Conservation (phyloP, 2,113 vertebrate genomes). For the Grus americana region DNA sequence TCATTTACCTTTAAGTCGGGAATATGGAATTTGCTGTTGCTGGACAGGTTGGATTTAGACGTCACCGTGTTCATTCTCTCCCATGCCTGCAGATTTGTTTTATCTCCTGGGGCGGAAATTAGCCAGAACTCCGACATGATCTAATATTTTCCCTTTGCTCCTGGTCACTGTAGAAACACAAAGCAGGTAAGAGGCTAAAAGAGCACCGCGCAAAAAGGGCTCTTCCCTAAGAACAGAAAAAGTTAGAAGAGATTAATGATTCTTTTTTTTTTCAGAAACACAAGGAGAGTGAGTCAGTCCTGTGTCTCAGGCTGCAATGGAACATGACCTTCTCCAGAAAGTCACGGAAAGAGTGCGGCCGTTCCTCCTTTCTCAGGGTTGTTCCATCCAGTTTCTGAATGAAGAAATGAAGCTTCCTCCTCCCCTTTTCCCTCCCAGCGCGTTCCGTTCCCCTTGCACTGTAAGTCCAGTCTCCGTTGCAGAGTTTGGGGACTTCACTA, state of each 20-base stretch:
- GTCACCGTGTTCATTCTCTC: slow-evolving; percentile 87
- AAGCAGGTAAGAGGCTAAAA: not conserved
- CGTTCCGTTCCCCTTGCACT: not conserved
- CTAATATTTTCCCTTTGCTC: not conserved
- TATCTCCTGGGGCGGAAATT: slow-evolving; percentile 92
- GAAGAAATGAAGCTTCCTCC: not conserved
- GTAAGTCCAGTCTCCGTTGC: not conserved
- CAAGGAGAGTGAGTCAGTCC: slow-evolving; percentile 6
- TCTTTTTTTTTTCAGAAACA: not conserved
- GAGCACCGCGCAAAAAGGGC: not conserved
- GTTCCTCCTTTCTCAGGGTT: not conserved
- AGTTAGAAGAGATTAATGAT: not conserved
- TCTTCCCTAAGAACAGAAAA: not conserved
- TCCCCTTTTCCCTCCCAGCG: not conserved
- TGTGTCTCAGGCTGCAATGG: not conserved
- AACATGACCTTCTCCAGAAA: slow-evolving; percentile 54
- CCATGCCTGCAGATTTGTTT: slow-evolving; percentile 83
- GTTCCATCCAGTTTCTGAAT: slow-evolving; percentile 9
- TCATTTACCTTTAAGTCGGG: slow-evolving; percentile 91
- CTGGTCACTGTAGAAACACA: slow-evolving; percentile 28
- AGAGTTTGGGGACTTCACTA: not conserved
- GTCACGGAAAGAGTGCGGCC: not conserved
- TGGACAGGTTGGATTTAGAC: slow-evolving; percentile 83
- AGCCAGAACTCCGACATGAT: slow-evolving; percentile 92
- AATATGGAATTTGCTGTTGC: slow-evolving; percentile 87